Evolutionary conservation across 2,797 vertebrate species (phyloP), one percentile per base, ranked within the genome.

Genomic region (Eutrigla gurnardus): DNA sequence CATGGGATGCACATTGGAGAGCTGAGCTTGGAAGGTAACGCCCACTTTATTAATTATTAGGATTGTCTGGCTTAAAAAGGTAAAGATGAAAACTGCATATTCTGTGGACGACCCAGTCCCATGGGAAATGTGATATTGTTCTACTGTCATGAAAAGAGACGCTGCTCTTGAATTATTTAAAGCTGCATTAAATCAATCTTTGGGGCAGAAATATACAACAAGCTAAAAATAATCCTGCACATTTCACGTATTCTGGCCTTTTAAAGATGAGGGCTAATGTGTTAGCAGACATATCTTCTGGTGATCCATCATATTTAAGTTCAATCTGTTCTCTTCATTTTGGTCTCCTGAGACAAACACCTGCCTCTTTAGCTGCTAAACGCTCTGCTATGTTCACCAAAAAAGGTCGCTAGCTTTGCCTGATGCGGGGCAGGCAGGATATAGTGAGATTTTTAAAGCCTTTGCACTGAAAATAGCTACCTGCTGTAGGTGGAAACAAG

Each of bases 11-110:
- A 45, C 8, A 15, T 15, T 14, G 8, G 17, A 32, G 3, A 37
- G 8, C 35, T 39, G 25, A 37, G 10, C 35, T 49, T 45, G 33
- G 32, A 64, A 50, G 15, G 18, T 1, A 12, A 55, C 15, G 17
- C 25, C 25, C 61, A 54, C 17, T 39, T 14, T 10, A 57, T 74
- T 46, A 57, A 62, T 70, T 66, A 39, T n/a, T 7, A 33, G 7
- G 8, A 40, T 39, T 71, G 45, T 50, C 18, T 39, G 18, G 52
- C 25, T 25, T 25, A 25, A 25, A 25, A 25, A 25, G 25, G 25
- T 25, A 25, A 25, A 25, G 25, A 8, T 17, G 18, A 36, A 57
- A 62, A 55, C 2, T 13, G 9, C 18, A 35, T 62, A 15, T 39
- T 57, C 13, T 32, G 33, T 67, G 25, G 12, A 58, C 40, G 5